Percentiles rank a stretch among this genome's conserved stretches.
phyloP scores from a whole-genome alignment of 1,140 invertebrate genomes.

The Nasonia longicornis region DNA sequence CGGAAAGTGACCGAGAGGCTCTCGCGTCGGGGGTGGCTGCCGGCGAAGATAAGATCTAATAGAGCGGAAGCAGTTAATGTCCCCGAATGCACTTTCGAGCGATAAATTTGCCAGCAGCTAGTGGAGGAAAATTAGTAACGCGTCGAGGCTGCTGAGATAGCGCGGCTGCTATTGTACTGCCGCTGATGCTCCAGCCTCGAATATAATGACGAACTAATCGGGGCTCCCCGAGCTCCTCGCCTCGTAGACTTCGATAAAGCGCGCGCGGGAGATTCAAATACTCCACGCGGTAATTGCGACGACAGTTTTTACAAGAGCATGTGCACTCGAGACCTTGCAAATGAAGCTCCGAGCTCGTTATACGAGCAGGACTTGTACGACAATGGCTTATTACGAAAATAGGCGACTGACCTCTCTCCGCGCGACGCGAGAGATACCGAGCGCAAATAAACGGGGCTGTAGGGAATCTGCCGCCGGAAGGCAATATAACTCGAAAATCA shows the following conservation, averaged over 20 bases:
- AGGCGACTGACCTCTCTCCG: background rate
- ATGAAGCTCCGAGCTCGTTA: background rate
- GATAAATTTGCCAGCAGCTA: constrained; percentile 16
- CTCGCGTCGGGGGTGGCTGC: background rate
- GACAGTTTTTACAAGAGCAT: too few species aligned
- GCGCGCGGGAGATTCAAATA: background rate
- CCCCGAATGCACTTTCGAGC: constrained; percentile 6
- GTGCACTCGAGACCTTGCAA: background rate
- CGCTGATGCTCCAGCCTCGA: background rate
- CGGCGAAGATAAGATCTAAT: constrained; percentile 13
- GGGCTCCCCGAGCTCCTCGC: too few species aligned
- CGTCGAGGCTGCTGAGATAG: background rate
- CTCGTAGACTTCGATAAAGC: background rate
- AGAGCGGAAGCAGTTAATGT: constrained; percentile 30
- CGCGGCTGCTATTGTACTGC: background rate
- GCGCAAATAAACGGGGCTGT: background rate
- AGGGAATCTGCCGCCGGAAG: background rate
- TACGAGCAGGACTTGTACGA: background rate
- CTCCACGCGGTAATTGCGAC: background rate
- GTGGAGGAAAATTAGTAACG: constrained; percentile 22
- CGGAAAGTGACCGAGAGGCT: background rate
- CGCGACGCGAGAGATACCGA: background rate
- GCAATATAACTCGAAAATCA: background rate
- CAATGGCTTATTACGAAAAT: background rate
- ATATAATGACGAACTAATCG: background rate